These are phyloP conservation scores for Propithecus coquereli DNA, from an alignment of 2,113 vertebrate genomes.

Conservation along the genomic window DNA sequence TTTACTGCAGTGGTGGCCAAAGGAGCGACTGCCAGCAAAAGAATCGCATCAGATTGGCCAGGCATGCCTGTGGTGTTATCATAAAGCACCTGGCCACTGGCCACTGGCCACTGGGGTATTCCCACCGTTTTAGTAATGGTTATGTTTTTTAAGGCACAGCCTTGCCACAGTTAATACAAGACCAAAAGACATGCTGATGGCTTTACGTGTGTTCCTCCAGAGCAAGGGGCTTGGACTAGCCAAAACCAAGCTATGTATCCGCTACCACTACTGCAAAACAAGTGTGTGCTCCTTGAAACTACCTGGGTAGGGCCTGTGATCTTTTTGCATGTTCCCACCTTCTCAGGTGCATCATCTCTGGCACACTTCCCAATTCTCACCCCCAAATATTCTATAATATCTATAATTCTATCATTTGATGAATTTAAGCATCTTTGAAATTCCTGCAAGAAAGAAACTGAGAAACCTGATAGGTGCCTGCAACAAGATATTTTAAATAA, in stretches of 20 bases:
- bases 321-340: fast-evolving
- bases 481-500: not conserved
- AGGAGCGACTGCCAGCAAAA: constrained; percentile 81
- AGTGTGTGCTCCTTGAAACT: not conserved
- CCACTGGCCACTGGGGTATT: constrained; percentile 69
- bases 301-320: fast-evolving
- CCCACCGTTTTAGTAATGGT: constrained; percentile 72
- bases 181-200: constrained; percentile 36
- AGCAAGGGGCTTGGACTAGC: not conserved
- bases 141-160: constrained; percentile 65
- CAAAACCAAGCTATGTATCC: not conserved
- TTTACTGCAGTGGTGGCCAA: constrained; percentile 84
- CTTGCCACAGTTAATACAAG: constrained; percentile 57
- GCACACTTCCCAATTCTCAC: not conserved
- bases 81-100: constrained; percentile 75
- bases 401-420: not conserved
- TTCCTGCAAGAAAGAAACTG: not conserved
- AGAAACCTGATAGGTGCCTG: not conserved
- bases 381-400: not conserved
- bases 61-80: constrained; percentile 74
- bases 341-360: not conserved
- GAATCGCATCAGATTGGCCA: constrained; percentile 64
- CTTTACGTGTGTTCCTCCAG: not conserved
- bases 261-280: constrained; percentile 21
- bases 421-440: not conserved